Conservation (phyloP, 2,113 vertebrate species). For the Heterochromis multidens region DNA sequence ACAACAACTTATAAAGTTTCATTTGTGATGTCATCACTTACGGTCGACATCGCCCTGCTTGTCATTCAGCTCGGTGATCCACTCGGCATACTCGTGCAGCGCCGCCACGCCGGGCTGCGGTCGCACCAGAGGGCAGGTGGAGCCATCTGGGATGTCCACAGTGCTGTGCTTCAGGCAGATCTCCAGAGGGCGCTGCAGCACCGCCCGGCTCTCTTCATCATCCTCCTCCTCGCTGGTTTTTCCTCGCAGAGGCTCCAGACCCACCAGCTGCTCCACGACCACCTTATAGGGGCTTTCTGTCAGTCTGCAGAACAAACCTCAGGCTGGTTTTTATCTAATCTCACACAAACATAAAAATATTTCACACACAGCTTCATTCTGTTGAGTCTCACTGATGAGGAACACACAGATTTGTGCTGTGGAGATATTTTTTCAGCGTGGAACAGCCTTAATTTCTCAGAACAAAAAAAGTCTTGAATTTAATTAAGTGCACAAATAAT, state of each 20-base stretch:
- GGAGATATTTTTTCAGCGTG: no score
- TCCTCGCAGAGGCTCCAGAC: conserved; percentile 58
- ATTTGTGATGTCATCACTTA: conserved; percentile 39
- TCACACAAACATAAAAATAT: no score
- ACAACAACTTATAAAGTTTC: accelerated
- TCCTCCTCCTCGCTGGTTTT: background rate
- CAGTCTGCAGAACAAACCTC: conserved; percentile 68
- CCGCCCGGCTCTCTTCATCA: conserved; percentile 55
- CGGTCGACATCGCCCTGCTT: conserved; percentile 63
- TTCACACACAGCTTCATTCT: background rate
- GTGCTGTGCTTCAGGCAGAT: conserved; percentile 88
- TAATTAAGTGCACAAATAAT: no score
- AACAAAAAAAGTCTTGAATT: no score
- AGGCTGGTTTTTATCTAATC: background rate
- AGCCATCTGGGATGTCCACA: conserved; percentile 71
- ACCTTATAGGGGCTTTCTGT: conserved; percentile 88
- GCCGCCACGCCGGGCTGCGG: conserved; percentile 82
- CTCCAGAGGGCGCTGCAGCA: conserved; percentile 85
- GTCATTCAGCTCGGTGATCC: conserved; percentile 73
- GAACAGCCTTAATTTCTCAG: no score
- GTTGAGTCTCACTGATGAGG: no score
- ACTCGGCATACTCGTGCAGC: conserved; percentile 87
- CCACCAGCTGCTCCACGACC: conserved; percentile 82
- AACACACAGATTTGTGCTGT: no score
- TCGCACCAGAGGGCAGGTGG: conserved; percentile 78